Conservation (phyloP, 2,797 vertebrate species). For the Gallinago solitaria region DNA sequence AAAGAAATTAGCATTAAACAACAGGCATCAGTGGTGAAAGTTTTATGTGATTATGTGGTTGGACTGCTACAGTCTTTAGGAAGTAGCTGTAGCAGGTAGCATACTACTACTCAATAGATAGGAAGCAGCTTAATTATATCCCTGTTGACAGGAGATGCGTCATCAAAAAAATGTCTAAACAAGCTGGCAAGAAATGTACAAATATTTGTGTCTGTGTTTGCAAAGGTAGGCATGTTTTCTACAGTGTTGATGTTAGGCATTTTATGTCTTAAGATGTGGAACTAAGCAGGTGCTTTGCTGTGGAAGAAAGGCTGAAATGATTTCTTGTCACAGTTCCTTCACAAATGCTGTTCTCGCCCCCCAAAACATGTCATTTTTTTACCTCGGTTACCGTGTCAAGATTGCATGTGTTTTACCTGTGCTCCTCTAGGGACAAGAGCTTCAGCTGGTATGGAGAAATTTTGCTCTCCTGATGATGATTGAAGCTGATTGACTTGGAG, state of each 20-base stretch:
- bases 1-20: conserved; percentile 79
- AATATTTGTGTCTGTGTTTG: background rate
- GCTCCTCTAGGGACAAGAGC: background rate
- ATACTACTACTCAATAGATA: background rate
- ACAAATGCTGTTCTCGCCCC: background rate
- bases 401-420: background rate
- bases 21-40: conserved; percentile 31
- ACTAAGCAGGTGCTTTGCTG: conserved; percentile 27
- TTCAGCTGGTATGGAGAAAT: background rate
- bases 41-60: conserved; percentile 57
- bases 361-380: background rate
- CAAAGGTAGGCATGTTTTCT: background rate
- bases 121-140: conserved; percentile 24
- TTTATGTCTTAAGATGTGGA: conserved; percentile 17
- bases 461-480: background rate
- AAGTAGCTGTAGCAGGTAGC: conserved; percentile 41
- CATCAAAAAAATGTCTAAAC: background rate
- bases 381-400: background rate
- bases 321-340: background rate
- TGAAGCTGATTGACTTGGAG: background rate
- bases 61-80: conserved; percentile 40
- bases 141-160: background rate
- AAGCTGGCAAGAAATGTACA: background rate
- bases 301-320: background rate
- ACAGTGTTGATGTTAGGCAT: background rate